Evolutionary conservation across 2,113 vertebrate species (phyloP), one percentile per base, ranked within the genome.

Genomic region (Apteryx mantelli): DNA sequence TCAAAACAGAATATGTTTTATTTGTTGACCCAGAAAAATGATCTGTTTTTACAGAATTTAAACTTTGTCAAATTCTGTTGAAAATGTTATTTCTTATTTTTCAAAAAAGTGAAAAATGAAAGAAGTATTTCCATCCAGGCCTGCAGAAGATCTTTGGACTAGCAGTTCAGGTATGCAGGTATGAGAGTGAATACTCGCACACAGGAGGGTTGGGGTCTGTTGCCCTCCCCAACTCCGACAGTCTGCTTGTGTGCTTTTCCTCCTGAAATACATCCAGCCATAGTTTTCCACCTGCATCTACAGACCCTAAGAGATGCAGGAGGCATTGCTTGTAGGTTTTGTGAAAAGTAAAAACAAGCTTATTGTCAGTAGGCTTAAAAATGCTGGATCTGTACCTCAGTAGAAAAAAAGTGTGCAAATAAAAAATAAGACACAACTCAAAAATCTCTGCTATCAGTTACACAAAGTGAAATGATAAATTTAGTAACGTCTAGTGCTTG

Each of bases 271-370:
- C 44, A 50, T 82, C 79, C 79, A 88, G 63, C 66, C 66, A 85
- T 91, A 96, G 91, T 96, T 96, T 95, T 97, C 95, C 96, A 97
- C 91, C 93, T 95, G 95, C 95, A 93, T 97, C 58, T 53, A 58
- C 68, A 90, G 76, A 70, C 55, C 42, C 50, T 24, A 32, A 24
- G 82, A 77, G 71, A 83, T 96, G 88, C 25, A 82, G 93, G 95
- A 88, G 80, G 85, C 63, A 53, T 88, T 94, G 65, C 34, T 3
- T 52, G 22, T 48, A 25, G 30, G 34, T 96, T 91, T 79, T 34
- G 1, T 86, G 85, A 30, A 88, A 85, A 36, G 42, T 30, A 70
- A 91, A 95, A 94, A 83, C 93, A 94, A 88, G 30, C 16, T 82
- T 82, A 24, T 82, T 93, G n/a, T 77, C 61, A 86, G 46, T 34